Conservation (phyloP, 1,140 invertebrate genomes). For the Neodiprion pinetum region DNA sequence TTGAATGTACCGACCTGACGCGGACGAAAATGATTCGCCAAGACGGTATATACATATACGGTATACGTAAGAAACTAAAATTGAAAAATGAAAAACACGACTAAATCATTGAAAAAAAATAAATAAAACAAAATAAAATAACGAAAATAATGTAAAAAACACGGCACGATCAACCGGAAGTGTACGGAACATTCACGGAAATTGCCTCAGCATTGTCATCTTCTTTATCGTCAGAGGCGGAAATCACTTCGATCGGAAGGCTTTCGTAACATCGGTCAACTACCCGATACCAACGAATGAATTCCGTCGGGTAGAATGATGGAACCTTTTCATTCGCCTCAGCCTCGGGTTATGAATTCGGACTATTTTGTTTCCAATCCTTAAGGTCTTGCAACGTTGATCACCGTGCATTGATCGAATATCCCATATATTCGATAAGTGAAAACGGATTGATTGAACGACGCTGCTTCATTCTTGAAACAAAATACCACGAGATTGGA, state of each 20-base stretch:
- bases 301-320: too few species aligned
- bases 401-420: background rate
- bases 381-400: background rate
- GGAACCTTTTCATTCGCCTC: too few species aligned
- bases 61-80: background rate
- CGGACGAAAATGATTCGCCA: too few species aligned
- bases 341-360: too few species aligned
- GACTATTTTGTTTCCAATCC: too few species aligned
- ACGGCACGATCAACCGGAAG: background rate
- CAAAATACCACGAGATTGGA: background rate
- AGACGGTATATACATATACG: too few species aligned
- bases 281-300: background rate
- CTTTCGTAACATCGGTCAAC: background rate
- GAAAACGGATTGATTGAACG: background rate
- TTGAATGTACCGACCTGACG: too few species aligned
- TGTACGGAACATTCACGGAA: background rate
- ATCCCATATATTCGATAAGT: background rate
- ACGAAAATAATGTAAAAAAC: background rate
- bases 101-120: background rate
- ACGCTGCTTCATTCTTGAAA: background rate
- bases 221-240: conserved; percentile 6
- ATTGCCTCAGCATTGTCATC: conserved; percentile 5
- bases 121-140: background rate
- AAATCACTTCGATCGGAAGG: conserved; percentile 5
- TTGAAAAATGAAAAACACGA: background rate